Evolutionary conservation across 2,113 vertebrate species (phyloP).

Genomic region (Xenus cinereus): DNA sequence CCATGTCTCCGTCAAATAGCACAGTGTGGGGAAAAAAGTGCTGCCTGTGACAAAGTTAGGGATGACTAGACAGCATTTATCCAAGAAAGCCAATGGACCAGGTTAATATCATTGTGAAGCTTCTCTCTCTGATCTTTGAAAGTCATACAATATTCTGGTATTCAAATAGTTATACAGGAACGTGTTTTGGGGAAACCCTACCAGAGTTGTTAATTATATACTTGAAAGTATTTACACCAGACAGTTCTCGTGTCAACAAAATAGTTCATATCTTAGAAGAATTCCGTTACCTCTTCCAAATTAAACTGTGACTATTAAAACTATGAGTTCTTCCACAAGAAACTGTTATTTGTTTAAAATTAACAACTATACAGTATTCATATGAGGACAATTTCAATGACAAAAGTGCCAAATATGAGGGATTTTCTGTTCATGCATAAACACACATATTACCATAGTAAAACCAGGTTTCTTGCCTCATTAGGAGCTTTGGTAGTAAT

Average conservation of each 20-base stretch:
- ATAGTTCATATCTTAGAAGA: slow-evolving; percentile 18
- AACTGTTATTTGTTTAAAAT: background rate
- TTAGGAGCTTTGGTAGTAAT: background rate
- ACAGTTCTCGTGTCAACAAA: slow-evolving; percentile 30
- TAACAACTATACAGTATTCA: background rate
- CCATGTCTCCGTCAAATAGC: background rate
- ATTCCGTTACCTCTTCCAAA: background rate
- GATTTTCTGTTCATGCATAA: background rate
- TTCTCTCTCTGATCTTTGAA: background rate
- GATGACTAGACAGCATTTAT: background rate
- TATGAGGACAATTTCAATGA: background rate
- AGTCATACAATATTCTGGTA: background rate
- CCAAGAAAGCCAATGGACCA: background rate
- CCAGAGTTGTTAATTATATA: slow-evolving; percentile 53
- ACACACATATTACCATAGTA: background rate
- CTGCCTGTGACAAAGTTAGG: background rate
- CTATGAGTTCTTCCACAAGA: background rate
- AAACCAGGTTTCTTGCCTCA: background rate
- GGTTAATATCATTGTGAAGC: background rate
- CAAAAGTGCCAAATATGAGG: background rate
- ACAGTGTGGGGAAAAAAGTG: background rate
- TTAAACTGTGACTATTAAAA: background rate
- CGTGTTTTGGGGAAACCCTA: slow-evolving; percentile 13
- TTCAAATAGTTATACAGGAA: slow-evolving; percentile 34
- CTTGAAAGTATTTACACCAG: slow-evolving; percentile 52